These are phyloP conservation scores for Triplophysa yarkandensis DNA, from an alignment of 2,797 vertebrate species.

Conservation along the genomic window DNA sequence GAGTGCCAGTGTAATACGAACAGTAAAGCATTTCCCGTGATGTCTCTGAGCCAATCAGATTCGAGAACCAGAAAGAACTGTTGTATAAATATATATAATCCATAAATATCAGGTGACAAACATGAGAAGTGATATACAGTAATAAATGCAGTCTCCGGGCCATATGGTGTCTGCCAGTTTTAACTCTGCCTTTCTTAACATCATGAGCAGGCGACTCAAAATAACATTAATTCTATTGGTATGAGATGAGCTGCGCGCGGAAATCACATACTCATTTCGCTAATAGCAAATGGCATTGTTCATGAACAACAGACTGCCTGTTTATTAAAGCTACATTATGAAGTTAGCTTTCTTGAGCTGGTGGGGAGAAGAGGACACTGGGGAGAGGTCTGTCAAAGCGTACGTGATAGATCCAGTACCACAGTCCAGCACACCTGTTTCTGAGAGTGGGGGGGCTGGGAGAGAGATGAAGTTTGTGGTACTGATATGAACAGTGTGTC, in stretches of 20 bases:
- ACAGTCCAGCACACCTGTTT: slow-evolving; percentile 50
- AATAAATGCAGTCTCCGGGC: slow-evolving; percentile 38
- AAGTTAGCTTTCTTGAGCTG: slow-evolving; percentile 47
- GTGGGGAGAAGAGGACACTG: slow-evolving; percentile 25
- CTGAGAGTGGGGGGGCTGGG: slow-evolving; percentile 17
- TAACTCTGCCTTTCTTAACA: slow-evolving; percentile 35
- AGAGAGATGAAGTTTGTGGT: slow-evolving; percentile 39
- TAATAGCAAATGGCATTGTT: slow-evolving; percentile 43
- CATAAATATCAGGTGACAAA: neutral
- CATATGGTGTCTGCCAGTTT: slow-evolving; percentile 47
- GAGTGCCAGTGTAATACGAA: too few species aligned
- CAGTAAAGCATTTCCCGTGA: too few species aligned
- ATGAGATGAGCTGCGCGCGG: slow-evolving; percentile 24
- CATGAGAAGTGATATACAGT: slow-evolving; percentile 13
- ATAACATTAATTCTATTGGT: slow-evolving; percentile 43
- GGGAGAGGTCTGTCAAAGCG: slow-evolving; percentile 44
- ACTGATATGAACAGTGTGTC: slow-evolving; percentile 28
- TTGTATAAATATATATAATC: too few species aligned
- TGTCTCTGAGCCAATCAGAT: too few species aligned
- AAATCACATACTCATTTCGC: slow-evolving; percentile 45
- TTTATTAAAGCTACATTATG: slow-evolving; percentile 57
- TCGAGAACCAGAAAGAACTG: too few species aligned
- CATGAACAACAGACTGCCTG: slow-evolving; percentile 46
- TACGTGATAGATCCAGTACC: slow-evolving; percentile 36
- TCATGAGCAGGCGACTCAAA: slow-evolving; percentile 42